Base-by-base conservation (phyloP, 2,797 vertebrate species). In the Myripristis jacobus region DNA sequence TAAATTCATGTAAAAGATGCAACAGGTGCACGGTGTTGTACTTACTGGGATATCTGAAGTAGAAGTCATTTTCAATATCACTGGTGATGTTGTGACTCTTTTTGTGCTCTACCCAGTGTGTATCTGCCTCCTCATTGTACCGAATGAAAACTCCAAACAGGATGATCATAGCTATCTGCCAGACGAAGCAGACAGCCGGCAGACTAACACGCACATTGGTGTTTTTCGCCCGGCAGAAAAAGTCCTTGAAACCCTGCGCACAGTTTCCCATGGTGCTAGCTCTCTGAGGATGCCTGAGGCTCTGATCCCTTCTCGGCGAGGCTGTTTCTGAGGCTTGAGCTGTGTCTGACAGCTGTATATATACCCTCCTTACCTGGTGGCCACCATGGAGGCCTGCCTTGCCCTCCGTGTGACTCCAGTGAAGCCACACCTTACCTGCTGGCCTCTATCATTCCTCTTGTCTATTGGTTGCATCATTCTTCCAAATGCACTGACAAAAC, bases 41-140 rank as follows among this genome's bases (percentile, higher is more conserved):
- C 98, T 97, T 92, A 99, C 98, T 98, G 0, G 97, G 95, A 66
- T 99, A 99, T 93, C 97, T 94, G 90, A 88, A 99, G 92, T 99
- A 99, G 94, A 97, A 99, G 70, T 98, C 96, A 1, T 99, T 99
- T 66, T 98, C 96, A 0, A 91, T 48, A 60, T 97, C 90, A 0
- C 94, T 96, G 44, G 92, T 91, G 61, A 96, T 62, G 89, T 97
- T 98, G 7, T 87, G 0, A 0, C 10, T 0, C 0, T 0, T 8
- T 74, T 57, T 96, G 61, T 66, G 36, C 19, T 91, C 68, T 0
- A n/a, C 0, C 97, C 97, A 98, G 48, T 89, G 91, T 0, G 93
- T 79, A 0, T 96, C 94, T 0, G 96, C 89, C 58, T 98, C 94
- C 0, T 87, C 22, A 18, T 95, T 15, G 0, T 97, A 98, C 55